Evolutionary conservation across 1,140 invertebrate species (phyloP).

Genomic region (Drosophila malerkotliana): DNA sequence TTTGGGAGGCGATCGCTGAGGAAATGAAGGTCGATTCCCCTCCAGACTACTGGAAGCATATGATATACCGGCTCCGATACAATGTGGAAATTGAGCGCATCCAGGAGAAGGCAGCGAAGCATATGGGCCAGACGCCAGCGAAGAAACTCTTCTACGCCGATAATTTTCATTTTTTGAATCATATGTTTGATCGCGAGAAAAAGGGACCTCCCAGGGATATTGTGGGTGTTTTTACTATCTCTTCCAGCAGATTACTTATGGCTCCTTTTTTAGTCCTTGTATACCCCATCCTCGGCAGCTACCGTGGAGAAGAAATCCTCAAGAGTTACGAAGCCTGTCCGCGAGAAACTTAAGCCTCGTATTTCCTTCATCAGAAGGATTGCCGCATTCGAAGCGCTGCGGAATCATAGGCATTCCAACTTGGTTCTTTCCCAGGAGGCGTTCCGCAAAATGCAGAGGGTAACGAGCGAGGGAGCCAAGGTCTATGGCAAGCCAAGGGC

Average conservation of each 20-base stretch:
- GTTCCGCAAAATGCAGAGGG: constrained; percentile 16
- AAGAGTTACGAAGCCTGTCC: neutral
- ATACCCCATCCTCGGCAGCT: neutral
- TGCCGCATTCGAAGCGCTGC: constrained; percentile 28
- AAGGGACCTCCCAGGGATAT: neutral
- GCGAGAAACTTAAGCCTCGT: neutral
- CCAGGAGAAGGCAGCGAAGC: constrained; percentile 17
- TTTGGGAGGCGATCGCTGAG: constrained; percentile 56
- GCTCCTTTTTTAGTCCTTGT: neutral
- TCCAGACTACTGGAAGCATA: constrained; percentile 46
- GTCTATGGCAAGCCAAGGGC: neutral
- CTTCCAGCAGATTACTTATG: neutral
- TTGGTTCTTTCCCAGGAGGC: constrained; percentile 44
- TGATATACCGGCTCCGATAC: constrained; percentile 50
- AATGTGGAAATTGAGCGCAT: constrained; percentile 42
- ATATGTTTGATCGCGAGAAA: constrained; percentile 39
- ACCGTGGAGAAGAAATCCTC: neutral
- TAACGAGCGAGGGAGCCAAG: neutral
- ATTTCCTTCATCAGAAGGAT: constrained; percentile 26
- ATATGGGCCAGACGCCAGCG: neutral
- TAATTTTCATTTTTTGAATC: constrained; percentile 45
- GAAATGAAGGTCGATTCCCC: constrained; percentile 38
- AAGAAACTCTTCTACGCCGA: constrained; percentile 31
- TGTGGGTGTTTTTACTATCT: constrained; percentile 11
- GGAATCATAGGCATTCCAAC: constrained; percentile 20